Evolutionary conservation across 2,797 vertebrate genomes (phyloP), one percentile per base, ranked within the genome.

Genomic region (Channa striata): DNA sequence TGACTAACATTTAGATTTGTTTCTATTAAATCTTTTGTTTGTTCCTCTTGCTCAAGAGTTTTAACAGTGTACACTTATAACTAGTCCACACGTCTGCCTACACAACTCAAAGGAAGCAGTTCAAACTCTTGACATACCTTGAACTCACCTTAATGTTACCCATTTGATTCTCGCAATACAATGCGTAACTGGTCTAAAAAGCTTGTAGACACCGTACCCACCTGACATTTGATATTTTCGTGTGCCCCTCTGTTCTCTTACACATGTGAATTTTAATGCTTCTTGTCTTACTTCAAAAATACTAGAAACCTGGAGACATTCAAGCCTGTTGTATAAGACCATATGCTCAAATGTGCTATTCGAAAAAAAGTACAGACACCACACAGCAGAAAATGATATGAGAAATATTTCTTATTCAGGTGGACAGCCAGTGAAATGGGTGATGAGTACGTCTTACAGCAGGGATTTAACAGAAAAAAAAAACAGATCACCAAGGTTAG

Each of bases 391-490:
- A 23, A 77, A 58, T 74, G 66, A 87, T 89, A 86, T 81, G 64
- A 88, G 80, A 88, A 70, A 80, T 67, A 62, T 69, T 90, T 88
- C 79, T 90, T 91, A 83, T 92, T 88, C 71, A 48, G 78, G 65
- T 91, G 82, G 83, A 85, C 73, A 87, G 77, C 74, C 80, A 74
- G 81, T 69, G 47, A 81, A 81, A 81, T 64, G 58, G 67, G 44
- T 40, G 40, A 82, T 73, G 81, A 84, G 83, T 67, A 88, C 23
- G 54, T 82, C 59, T 81, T 79, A 87, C 77, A 92, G 74, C 21
- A 62, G 42, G 53, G 71, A 43, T 19, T 80, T 10, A 74, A 81
- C 67, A 77, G 57, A 81, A 75, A 30, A 30, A 30, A 0, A 14
- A 74, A 83, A 83, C 62, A 54, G 59, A 83, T 84, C 74, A 81